Base-by-base conservation (phyloP, 2,888 invertebrate species). In the Cheilosia grossa region DNA sequence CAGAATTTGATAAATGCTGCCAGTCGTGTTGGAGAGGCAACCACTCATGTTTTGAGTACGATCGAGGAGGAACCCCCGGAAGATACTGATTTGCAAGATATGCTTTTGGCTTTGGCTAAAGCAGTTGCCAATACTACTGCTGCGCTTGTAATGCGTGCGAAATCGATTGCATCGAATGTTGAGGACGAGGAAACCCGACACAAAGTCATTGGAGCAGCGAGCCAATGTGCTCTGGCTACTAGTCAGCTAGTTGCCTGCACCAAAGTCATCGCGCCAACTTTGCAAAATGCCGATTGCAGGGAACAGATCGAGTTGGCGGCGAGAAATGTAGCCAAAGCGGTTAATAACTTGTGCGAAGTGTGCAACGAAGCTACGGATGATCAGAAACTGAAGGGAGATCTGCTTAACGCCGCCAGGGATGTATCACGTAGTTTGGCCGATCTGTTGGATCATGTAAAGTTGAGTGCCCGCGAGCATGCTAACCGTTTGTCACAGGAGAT, bases 121-220 rank as follows among this genome's bases (percentile, higher is more conserved):
- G 97, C 97, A 0, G 99, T 99, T 37, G 99, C 99, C 51, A 99
- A 99, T 91, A 98, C 98, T 2, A 99, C 99, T 0, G 99, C 99
- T 0, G 97, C 98, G 1, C 93, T 99, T 66, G 99, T 99, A 2
- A 93, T 99, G 70, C 97, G 98, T 90, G 99, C 99, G 0, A 99
- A 99, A 93, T 97, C 97, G 89, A 98, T 99, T 86, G 98, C 99
- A 0, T 97, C 97, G 0, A 97, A 97, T 87, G 96, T 96, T 89
- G 94, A 95, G 59, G 96, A 97, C 88, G 92, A 92, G 47, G 91
- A 92, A 33, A 91, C 91, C 2, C 89, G 92, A 6, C 92, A 92
- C 87, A 90, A 90, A 88, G 98, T 99, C 58, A 99, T 99, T 88
- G 97, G 97, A 0, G 97, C 98, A 0, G 99, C 99, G 1, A 99